These are phyloP conservation scores for Triops longicaudatus DNA, from an alignment of 1,140 invertebrate species.

Conservation along the genomic window DNA sequence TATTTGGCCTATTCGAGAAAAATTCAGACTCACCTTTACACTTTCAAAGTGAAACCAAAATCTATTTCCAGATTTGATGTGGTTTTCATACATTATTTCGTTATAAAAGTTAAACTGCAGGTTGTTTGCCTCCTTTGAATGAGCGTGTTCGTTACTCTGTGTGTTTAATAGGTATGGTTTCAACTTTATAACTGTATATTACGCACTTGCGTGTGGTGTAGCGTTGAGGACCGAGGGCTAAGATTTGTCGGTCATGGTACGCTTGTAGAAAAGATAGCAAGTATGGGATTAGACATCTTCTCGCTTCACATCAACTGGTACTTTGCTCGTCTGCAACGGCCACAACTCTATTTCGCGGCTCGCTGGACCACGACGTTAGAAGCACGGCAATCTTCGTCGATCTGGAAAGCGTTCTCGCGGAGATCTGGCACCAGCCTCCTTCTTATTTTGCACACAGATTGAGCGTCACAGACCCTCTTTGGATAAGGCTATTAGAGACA, in stretches of 20 bases:
- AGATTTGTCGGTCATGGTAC: background rate
- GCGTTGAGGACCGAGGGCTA: background rate
- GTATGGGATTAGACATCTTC: slow-evolving; percentile 1
- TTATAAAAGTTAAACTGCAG: background rate
- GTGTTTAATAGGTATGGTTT: too few species aligned
- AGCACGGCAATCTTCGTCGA: slow-evolving; percentile 9
- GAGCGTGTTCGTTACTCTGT: too few species aligned
- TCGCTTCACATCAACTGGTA: slow-evolving; percentile 14
- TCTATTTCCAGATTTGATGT: background rate
- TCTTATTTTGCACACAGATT: slow-evolving; percentile 10
- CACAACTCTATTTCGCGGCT: slow-evolving; percentile 14
- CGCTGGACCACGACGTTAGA: slow-evolving; percentile 5
- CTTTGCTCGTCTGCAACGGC: slow-evolving; percentile 10
- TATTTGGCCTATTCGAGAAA: background rate
- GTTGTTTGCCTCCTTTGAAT: background rate
- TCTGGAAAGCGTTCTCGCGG: slow-evolving; percentile 4
- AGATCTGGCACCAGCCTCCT: slow-evolving; percentile 1
- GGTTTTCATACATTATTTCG: background rate
- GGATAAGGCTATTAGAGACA: slow-evolving; percentile 1
- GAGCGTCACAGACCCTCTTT: background rate
- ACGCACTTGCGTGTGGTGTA: background rate
- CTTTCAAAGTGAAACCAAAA: background rate
- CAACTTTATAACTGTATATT: too few species aligned
- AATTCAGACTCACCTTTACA: background rate
- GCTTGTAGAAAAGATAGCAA: background rate